A percentile compares a stretch with the other conserved stretches of the same genome.
phyloP scores from a whole-genome alignment of 2,113 vertebrate genomes.

The Bubo bubo region DNA sequence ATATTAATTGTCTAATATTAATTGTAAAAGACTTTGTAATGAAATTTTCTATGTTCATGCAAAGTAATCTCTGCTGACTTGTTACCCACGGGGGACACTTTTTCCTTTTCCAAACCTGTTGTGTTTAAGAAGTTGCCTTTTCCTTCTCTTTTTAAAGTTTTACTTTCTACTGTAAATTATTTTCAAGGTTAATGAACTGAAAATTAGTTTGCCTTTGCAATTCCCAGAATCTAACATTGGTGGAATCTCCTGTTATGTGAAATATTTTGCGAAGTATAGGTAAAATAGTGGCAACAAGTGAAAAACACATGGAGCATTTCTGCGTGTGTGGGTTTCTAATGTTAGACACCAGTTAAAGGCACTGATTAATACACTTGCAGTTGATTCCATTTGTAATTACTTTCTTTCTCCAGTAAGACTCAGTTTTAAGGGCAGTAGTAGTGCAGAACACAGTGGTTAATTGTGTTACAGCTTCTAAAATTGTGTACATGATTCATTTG shows the following conservation, averaged over 20 bases:
- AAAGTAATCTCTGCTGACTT: background rate
- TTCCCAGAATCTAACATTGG: background rate
- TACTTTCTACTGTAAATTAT: background rate
- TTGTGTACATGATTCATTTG: background rate
- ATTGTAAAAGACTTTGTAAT: background rate
- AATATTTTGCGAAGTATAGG: background rate
- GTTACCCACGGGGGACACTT: background rate
- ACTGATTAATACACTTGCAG: background rate
- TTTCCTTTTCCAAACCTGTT: background rate
- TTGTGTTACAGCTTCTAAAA: background rate
- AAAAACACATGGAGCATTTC: background rate
- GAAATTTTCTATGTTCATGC: background rate
- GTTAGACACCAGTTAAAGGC: background rate
- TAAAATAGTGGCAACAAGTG: background rate
- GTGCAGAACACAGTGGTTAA: background rate
- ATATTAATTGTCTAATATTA: background rate
- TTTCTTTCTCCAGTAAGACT: background rate
- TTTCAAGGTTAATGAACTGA: background rate
- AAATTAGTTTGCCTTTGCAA: background rate
- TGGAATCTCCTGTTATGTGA: background rate
- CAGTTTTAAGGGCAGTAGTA: background rate
- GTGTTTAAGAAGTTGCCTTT: background rate
- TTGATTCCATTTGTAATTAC: constrained; percentile 19
- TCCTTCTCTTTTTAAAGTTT: background rate
- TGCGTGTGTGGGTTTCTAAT: background rate